A percentile compares a stretch with the other conserved stretches of the same genome.
Evolutionary conservation across 2,888 invertebrate species (phyloP).

Genomic region (Phasia obesa): DNA sequence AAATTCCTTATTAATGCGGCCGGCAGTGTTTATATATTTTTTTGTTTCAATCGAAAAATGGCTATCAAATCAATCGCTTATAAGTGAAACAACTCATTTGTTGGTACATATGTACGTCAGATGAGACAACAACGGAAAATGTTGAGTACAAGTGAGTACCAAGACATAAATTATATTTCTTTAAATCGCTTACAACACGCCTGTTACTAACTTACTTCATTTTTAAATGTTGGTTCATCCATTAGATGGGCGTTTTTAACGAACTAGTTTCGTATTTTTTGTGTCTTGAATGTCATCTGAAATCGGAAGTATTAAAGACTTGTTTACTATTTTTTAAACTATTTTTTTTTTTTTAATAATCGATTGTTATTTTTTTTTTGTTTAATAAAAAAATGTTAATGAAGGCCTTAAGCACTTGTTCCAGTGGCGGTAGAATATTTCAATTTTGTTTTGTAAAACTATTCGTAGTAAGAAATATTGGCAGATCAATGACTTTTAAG

Average conservation of each 20-base stretch:
- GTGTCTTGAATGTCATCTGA: conserved; percentile 44
- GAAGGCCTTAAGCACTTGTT: conserved; percentile 22
- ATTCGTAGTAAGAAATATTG: not conserved
- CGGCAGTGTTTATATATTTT: not conserved
- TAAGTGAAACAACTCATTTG: conserved; percentile 11
- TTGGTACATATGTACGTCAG: not conserved
- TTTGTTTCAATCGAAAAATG: conserved; percentile 37
- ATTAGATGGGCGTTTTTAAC: conserved; percentile 9
- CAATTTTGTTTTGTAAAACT: not conserved
- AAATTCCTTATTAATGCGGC: too few species aligned
- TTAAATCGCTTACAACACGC: too few species aligned
- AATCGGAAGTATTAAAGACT: conserved; percentile 63
- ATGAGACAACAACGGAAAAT: not conserved
- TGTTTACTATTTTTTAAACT: conserved; percentile 5
- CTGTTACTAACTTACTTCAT: not conserved
- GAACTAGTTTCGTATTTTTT: conserved; percentile 5
- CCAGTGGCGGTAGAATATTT: conserved; percentile 9
- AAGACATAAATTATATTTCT: too few species aligned
- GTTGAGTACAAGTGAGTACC: not conserved
- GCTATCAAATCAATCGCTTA: conserved; percentile 35
- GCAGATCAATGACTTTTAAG: conserved; percentile 47
- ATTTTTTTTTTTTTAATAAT: conserved; percentile 3
- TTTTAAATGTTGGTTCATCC: not conserved
- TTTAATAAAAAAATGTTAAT: not conserved
- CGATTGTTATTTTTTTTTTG: not conserved